Base-by-base conservation (phyloP, 1,140 invertebrate species). In the Pygmarrhopalites habei region DNA sequence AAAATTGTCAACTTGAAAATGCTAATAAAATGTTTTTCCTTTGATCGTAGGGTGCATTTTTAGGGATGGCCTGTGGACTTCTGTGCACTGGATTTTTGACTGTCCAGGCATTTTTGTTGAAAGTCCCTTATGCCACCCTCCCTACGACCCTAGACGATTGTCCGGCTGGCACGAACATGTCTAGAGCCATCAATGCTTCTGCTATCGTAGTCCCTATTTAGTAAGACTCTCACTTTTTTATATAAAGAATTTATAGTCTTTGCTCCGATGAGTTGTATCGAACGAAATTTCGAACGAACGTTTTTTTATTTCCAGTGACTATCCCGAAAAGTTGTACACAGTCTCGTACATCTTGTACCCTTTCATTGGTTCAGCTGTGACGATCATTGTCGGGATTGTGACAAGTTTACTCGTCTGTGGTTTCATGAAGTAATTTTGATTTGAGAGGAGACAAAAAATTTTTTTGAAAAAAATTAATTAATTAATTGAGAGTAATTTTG, bases 321-420 rank as follows among this genome's bases (percentile, higher is more conserved):
- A 53, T 53, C 70, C 70, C 1, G 52, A 56, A 29, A 71, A 71
- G 43, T 26, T 71, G 1, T 71, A 65, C 52, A 71, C 70, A 30
- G 15, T 71, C n/a, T 67, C 64, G 0, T 71, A 71, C 65, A 59
- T 69, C 19, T 30, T 69, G 21, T 71, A 71, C 52, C 60, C 69
- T 5, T 63, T 71, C 23, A 63, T 65, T 44, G 69, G 69, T 1
- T 61, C 53, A 2, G 39, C 66, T 3, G 56, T 69, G 5, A 69
- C 67, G 10, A 52, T 69, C 25, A 47, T 49, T n/a, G 56, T 66
- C n/a, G 43, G 47, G 4, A 56, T 59, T 17, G 47, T 71, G 5
- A 58, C 66, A 28, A 68, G 66, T 46, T 23, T 69, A 15, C 19
- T 67, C 10, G 63, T 58, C 21, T 41, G 60, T 46, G 28, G 59